A percentile compares a stretch with the other conserved stretches of the same genome.
phyloP scores from a whole-genome alignment of 2,113 vertebrate genomes.

The Etheostoma spectabile region DNA sequence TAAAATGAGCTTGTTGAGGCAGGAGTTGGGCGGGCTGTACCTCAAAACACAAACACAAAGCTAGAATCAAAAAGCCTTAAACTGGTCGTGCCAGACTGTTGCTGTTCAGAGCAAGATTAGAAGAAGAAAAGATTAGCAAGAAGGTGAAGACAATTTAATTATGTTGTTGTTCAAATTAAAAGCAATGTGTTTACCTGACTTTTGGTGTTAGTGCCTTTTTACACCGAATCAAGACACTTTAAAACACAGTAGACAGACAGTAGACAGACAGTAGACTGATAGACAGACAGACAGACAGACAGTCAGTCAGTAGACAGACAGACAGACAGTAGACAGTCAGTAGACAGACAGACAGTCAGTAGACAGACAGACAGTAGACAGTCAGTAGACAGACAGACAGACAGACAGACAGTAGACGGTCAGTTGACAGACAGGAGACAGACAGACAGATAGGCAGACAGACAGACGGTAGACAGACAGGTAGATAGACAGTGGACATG shows the following conservation, averaged over 20 bases:
- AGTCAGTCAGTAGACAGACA: too few relatives aligned
- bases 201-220: constrained; percentile 20
- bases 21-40: constrained; percentile 69
- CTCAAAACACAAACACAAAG: constrained; percentile 73
- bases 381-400: too few relatives aligned
- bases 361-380: too few relatives aligned
- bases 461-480: too few relatives aligned
- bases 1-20: constrained; percentile 65
- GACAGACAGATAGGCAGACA: too few relatives aligned
- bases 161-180: constrained; percentile 83
- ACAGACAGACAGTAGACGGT: too few relatives aligned
- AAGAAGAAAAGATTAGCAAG: constrained; percentile 48
- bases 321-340: too few relatives aligned
- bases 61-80: constrained; percentile 85
- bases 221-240: not conserved
- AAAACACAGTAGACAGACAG: not conserved
- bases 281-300: too few relatives aligned
- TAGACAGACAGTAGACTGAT: too few relatives aligned
- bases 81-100: constrained; percentile 81
- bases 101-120: constrained; percentile 71
- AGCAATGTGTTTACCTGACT: constrained; percentile 82
- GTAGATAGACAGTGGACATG: too few relatives aligned
- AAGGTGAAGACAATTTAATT: constrained; percentile 69
- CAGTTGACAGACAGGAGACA: too few relatives aligned
- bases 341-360: too few relatives aligned